Conservation (phyloP, 2,113 vertebrate species). For the Echinops telfairi region DNA sequence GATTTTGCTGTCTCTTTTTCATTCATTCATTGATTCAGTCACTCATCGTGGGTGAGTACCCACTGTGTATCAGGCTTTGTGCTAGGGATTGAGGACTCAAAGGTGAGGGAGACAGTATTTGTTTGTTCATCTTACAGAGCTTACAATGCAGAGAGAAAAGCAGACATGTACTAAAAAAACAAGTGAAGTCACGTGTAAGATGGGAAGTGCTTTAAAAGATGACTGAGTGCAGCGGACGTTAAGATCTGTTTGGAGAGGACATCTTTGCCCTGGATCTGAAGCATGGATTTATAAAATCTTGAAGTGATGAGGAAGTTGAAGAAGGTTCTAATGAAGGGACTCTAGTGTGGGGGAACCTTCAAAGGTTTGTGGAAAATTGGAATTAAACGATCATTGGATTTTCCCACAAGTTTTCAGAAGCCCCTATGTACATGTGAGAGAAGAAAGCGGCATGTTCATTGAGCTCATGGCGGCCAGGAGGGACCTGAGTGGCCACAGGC, state of each 20-base stretch:
- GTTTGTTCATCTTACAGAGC: conserved; percentile 15
- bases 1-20: conserved; percentile 44
- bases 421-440: neutral
- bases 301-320: neutral
- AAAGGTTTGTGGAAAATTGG: too few relatives aligned
- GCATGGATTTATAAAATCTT: neutral
- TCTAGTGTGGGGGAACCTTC: neutral
- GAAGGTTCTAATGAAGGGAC: neutral
- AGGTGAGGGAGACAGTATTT: neutral
- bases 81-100: neutral
- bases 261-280: conserved; percentile 17
- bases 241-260: conserved; percentile 11
- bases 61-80: neutral
- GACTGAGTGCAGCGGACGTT: neutral
- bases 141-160: conserved; percentile 33
- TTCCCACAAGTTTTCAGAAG: too few relatives aligned
- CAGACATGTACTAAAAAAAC: neutral
- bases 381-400: too few relatives aligned
- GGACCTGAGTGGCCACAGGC: neutral
- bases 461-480: neutral
- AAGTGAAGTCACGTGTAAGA: neutral
- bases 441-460: neutral
- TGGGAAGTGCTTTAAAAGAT: neutral
- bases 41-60: too few relatives aligned
- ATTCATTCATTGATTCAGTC: too few relatives aligned